These are phyloP conservation scores for Bubalus kerabau DNA, from an alignment of 2,113 vertebrate genomes.

Conservation along the genomic window DNA sequence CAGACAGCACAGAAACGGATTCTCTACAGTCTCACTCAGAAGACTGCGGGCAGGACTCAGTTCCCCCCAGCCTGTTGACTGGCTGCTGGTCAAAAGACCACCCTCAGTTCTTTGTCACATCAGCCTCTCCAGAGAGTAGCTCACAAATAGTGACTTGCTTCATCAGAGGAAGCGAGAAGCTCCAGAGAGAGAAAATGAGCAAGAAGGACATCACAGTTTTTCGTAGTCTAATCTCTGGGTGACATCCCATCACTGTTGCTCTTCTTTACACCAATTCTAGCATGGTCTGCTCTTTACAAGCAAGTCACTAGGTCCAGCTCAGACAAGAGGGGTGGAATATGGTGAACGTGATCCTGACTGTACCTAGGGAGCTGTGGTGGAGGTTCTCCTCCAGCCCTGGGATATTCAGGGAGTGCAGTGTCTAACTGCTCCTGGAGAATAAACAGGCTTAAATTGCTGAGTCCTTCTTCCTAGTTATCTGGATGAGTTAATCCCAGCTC, in stretches of 20 bases:
- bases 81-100: background rate
- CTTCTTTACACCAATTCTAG: background rate
- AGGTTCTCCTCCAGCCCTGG: background rate
- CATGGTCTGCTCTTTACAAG: background rate
- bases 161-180: background rate
- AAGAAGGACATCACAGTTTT: background rate
- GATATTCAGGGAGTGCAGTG: background rate
- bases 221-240: background rate
- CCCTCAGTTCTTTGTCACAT: background rate
- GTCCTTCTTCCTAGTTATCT: constrained; percentile 22
- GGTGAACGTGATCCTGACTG: rapidly evolving
- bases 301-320: background rate
- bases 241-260: background rate
- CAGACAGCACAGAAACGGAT: background rate
- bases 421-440: background rate
- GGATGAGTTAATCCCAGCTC: constrained; percentile 38
- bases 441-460: constrained; percentile 19
- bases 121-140: background rate
- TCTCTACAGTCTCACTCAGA: background rate
- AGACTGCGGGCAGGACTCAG: background rate
- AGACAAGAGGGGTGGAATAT: background rate
- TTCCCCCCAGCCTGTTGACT: background rate
- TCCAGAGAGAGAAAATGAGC: background rate
- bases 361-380: rapidly evolving
- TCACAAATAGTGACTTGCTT: background rate